Evolutionary conservation across 2,113 vertebrate species (phyloP).

Genomic region (Sturnus vulgaris): DNA sequence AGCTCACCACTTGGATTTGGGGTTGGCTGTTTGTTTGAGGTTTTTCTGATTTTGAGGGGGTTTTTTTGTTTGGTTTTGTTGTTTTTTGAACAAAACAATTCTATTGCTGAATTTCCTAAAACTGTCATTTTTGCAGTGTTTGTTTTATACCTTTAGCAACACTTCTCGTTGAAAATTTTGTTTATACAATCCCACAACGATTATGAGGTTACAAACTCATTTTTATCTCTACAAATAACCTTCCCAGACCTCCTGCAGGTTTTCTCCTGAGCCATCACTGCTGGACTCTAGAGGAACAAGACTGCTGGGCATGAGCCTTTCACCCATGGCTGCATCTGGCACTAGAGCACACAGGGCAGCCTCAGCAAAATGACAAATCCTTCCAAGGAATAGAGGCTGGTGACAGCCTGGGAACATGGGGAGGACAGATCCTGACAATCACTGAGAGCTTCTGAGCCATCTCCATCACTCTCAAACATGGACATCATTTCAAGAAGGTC

Average conservation of each 20-base stretch:
- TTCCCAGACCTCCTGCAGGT: background rate
- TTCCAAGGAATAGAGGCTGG: background rate
- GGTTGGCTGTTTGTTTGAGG: fast-evolving
- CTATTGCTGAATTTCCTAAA: background rate
- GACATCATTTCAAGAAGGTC: background rate
- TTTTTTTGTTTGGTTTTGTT: background rate
- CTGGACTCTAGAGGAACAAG: background rate
- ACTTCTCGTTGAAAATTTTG: fast-evolving
- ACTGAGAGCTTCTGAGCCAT: background rate
- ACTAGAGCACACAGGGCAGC: fast-evolving
- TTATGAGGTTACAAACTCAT: background rate
- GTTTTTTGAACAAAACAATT: background rate
- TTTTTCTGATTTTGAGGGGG: background rate
- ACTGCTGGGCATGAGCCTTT: background rate
- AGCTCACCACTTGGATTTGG: background rate
- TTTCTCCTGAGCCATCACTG: background rate
- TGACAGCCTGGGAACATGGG: background rate
- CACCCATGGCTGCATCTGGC: background rate
- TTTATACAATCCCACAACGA: background rate
- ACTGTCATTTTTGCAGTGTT: background rate
- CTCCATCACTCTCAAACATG: fast-evolving
- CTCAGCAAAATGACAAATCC: background rate
- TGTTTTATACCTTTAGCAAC: background rate
- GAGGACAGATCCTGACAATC: background rate
- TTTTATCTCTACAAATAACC: background rate